Conservation (phyloP, 1,140 invertebrate species). For the Drosophila biarmipes region DNA sequence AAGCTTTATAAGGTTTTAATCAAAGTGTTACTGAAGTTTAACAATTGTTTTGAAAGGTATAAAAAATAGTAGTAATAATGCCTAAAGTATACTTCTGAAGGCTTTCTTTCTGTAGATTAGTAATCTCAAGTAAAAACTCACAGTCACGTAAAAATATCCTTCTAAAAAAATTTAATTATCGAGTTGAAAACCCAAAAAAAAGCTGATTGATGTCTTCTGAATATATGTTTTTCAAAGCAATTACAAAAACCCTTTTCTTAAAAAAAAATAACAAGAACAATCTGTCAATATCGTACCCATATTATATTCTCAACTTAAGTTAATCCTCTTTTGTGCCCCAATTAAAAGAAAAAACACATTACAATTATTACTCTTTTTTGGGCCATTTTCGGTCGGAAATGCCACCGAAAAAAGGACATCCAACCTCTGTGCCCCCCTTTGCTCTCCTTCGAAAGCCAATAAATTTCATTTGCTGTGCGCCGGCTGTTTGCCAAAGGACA, state of each 20-base stretch:
- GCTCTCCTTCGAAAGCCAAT: constrained; percentile 53
- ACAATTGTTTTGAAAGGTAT: no score
- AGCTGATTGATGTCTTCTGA: background rate
- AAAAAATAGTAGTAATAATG: no score
- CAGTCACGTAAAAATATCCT: no score
- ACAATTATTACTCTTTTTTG: background rate
- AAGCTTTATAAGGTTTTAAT: background rate
- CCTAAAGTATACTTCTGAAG: no score
- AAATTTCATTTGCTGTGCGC: constrained; percentile 41
- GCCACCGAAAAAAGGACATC: background rate
- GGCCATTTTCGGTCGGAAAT: constrained; percentile 10
- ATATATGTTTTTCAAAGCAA: background rate
- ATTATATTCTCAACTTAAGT: background rate
- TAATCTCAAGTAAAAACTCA: no score
- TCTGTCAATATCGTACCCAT: background rate
- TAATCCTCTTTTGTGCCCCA: background rate
- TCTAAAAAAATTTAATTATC: no score
- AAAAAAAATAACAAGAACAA: background rate
- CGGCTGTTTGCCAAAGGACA: constrained; percentile 40
- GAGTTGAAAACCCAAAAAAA: no score
- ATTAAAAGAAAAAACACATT: background rate
- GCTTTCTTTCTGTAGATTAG: no score
- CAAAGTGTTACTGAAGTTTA: no score
- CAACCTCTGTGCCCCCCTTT: background rate
- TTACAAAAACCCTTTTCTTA: background rate